Evolutionary conservation across 2,888 invertebrate species (phyloP), one percentile per base, ranked within the genome.

Genomic region (Arge pagana): DNA sequence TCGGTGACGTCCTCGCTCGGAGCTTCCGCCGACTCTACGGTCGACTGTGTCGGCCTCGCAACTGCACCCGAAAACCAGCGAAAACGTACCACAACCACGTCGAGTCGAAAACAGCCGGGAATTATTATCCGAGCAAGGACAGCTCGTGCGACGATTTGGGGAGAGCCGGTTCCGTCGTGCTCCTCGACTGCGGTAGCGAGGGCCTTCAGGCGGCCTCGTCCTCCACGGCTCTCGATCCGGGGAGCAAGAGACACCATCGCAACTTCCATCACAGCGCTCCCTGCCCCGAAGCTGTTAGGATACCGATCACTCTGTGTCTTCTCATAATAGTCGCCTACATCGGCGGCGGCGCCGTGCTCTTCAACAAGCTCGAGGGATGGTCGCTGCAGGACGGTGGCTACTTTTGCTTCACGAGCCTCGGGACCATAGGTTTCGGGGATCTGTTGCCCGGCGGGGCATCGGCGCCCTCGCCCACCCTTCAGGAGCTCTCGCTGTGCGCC

Each of bases 361-460:
- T 98, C 77, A 88, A 90, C 55, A 83, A 89, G 48, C 88, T 96
- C 71, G 97, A 97, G 76, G 85, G 86, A 61, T 98, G 97, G 98
- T 88, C 86, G 54, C 83, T 92, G 31, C 80, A 96, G 48, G 96
- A 96, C 69, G 94, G 95, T 24, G 82, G 87, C 55, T 89, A 88
- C 73, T 90, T 90, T 71, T 89, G 89, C 64, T 89, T 90, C 76
- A 87, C 89, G 13, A 88, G 85, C 55, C 79, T 87, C 56, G 89
- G 90, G 18, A 92, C 91, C 8, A 91, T 92, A 60, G 91, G 92
- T 1, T 91, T 92, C 67, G 92, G 92, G 1, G 88, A 90, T 67
- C 76, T 91, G 58, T 82, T 86, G 50, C 92, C 92, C 0, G 86
- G 87, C 2, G 75, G 79, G 16, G 64, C 65, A 28, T 72, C 73